phyloP scores from a whole-genome alignment of 2,797 vertebrate genomes.

The Tiaroga cobitis region DNA sequence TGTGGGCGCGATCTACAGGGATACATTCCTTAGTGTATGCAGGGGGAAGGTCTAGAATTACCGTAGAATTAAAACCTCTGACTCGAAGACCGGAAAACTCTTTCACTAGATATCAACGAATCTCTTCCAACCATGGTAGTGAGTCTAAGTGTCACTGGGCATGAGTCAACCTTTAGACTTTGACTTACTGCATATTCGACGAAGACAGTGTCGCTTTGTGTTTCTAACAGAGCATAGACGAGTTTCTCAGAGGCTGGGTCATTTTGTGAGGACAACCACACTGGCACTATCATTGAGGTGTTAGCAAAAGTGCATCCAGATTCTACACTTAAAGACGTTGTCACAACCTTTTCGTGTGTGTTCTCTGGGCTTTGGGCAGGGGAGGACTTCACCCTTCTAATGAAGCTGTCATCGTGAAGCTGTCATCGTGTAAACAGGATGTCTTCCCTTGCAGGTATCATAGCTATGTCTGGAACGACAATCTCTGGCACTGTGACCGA shows the following conservation, averaged over 20 bases:
- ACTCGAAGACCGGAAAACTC: not conserved
- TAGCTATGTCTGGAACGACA: too few relatives aligned
- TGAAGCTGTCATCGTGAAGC: not conserved
- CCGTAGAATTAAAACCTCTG: not conserved
- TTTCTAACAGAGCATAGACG: not conserved
- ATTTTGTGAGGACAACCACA: not conserved
- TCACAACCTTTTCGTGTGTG: too few relatives aligned
- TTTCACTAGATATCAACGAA: not conserved
- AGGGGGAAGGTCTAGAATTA: not conserved
- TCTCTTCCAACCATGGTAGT: not conserved
- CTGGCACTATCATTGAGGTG: not conserved
- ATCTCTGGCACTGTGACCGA: too few relatives aligned
- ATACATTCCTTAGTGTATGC: conserved; percentile 4
- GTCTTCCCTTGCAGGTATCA: too few relatives aligned
- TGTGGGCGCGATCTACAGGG: not conserved
- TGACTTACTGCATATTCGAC: not conserved
- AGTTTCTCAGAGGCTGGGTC: not conserved
- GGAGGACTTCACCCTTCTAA: not conserved
- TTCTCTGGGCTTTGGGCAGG: not conserved
- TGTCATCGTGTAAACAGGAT: too few relatives aligned
- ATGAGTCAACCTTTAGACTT: not conserved
- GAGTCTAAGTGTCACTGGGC: not conserved
- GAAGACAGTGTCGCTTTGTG: not conserved
- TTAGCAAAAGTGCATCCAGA: not conserved
- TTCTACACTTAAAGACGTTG: not conserved